Conservation (phyloP, 2,888 invertebrate species). For the Noctua fimbriata region DNA sequence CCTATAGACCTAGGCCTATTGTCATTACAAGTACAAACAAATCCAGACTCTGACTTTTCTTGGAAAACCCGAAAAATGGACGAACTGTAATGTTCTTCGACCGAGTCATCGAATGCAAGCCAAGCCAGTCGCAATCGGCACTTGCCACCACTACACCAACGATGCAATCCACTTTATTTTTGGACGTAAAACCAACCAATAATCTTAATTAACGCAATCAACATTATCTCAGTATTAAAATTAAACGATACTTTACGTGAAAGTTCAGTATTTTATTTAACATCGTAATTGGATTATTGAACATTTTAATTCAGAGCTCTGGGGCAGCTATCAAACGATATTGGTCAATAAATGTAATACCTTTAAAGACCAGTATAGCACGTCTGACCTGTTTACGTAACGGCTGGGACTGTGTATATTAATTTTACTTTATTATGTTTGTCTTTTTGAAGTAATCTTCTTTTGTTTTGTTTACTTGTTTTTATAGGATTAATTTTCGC, state of each 20-base stretch:
- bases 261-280: constrained; percentile 49
- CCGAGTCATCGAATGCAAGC: background rate
- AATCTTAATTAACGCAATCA: constrained; percentile 40
- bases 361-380: constrained; percentile 54
- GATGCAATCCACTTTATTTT: background rate
- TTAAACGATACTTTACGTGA: constrained; percentile 24
- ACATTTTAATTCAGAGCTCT: constrained; percentile 52
- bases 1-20: background rate
- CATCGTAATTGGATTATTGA: constrained; percentile 51
- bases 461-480: constrained; percentile 15
- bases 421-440: constrained; percentile 60
- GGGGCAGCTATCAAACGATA: constrained; percentile 63
- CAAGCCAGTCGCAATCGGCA: background rate
- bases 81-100: background rate
- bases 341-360: constrained; percentile 69
- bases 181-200: constrained; percentile 21
- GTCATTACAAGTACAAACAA: background rate
- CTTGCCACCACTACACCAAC: background rate
- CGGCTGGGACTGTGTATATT: constrained; percentile 43
- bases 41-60: background rate
- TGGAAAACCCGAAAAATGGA: background rate
- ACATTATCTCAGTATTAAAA: constrained; percentile 37
- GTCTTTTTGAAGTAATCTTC: constrained; percentile 30
- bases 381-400: constrained; percentile 60
- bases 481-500: constrained; percentile 2